Evolutionary conservation across 1,140 invertebrate genomes (phyloP).

Genomic region (Geopemphigus sp.): DNA sequence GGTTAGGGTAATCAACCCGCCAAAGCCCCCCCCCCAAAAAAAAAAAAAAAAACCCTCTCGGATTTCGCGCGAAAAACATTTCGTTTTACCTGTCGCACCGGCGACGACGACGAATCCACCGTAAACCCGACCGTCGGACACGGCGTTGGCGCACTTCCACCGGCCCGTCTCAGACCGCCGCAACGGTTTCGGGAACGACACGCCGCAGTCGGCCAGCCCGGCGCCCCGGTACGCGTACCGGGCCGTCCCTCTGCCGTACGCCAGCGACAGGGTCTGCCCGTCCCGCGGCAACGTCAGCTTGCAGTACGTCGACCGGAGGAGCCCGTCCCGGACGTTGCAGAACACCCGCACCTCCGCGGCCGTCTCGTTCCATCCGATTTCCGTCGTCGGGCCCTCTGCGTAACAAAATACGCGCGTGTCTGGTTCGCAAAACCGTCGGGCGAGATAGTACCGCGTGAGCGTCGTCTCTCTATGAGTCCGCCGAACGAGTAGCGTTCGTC

Average conservation of each 20-base stretch:
- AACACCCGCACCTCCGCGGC: constrained; percentile 29
- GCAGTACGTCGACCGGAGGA: constrained; percentile 11
- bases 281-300: constrained; percentile 19
- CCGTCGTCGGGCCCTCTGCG: constrained; percentile 15
- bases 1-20: too few species aligned
- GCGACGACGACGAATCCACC: constrained; percentile 18
- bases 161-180: constrained; percentile 6
- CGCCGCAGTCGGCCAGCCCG: not conserved
- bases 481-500: too few species aligned
- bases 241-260: constrained; percentile 19
- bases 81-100: too few species aligned
- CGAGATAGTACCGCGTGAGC: too few species aligned
- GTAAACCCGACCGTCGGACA: constrained; percentile 12
- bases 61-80: not conserved
- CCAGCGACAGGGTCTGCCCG: constrained; percentile 15
- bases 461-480: too few species aligned
- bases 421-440: too few species aligned
- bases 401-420: too few species aligned
- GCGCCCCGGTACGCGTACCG: constrained; percentile 21
- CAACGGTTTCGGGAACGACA: constrained; percentile 29
- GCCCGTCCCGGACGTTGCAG: constrained; percentile 20
- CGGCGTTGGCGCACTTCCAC: constrained; percentile 27
- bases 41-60: not conserved
- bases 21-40: too few species aligned
- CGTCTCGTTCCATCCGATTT: constrained; percentile 26